Base-by-base conservation (phyloP, 1,140 invertebrate species). In the Paramacrobiotus metropolitanus region DNA sequence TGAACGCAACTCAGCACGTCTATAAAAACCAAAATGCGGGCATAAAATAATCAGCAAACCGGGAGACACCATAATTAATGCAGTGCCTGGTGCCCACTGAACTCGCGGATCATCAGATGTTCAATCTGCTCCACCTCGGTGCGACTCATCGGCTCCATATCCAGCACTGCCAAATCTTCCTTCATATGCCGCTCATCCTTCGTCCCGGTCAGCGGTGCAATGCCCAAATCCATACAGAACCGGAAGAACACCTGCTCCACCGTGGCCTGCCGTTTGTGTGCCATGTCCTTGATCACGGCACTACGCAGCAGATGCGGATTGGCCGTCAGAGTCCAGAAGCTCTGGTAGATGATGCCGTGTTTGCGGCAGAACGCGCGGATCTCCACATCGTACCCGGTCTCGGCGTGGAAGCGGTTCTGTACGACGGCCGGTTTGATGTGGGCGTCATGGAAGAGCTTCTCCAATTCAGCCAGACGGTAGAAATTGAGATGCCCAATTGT, bases 311-410 rank as follows among this genome's bases (percentile, higher is more conserved):
- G 45, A 59, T 66, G 63, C 29, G 65, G 65, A 60, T 65, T 65
- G 24, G 64, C 65, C 15, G 65, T 66, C 45, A 65, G 44, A 31
- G 65, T 65, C 65, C 65, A 65, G 63, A 65, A 65, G 15, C 61
- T 63, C 45, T 65, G 65, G 60, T 65, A 65, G 31, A 66, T 30
- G 40, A 65, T 63, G 24, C 59, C 45, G 34, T 65, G 55, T 55
- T 59, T 24, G 9, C 21, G 29, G 40, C 65, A 65, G 48, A 65
- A 65, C 29, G 55, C 30, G 24, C 65, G 62, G 29, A 65, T 64
- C 2, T 64, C 65, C 20, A 24, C 20, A 45, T 65, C 65, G 55
- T 66, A 65, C n/a, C 28, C 65, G 20, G 65, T 62, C 28, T 64
- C 31, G 18, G 62, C 63, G 59, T 65, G 60, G 48, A 65, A 65